Evolutionary conservation across 30 jellyfish, hydroid and myxozoan genomes (phyloP), one percentile per base, ranked within the genome.

Genomic region (Hydractinia symbiolongicarpus): DNA sequence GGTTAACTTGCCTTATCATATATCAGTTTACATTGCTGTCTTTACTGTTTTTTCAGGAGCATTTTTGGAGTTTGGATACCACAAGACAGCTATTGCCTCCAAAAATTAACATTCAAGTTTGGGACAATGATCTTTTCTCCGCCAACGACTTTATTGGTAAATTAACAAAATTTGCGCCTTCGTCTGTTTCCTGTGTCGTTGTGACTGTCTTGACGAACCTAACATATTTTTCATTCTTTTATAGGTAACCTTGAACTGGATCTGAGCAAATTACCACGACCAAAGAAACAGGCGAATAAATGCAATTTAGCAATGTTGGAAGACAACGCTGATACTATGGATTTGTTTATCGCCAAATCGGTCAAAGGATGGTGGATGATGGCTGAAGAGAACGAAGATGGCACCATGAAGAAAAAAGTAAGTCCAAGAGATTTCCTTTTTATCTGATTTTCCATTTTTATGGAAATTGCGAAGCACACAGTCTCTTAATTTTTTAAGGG

Each of bases 351-450:
- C 52, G 89, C 89, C 86, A 90, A 90, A 61, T 56, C 88, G 54
- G 80, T 86, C 73, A 81, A 90, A 21, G 97, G 97, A 7, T 90
- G 97, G 97, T 90, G 97, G 97, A 93, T 91, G n/a, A 84, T 90
- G 78, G 78, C 76, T 62, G 95, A 79, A 51, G 95, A 90, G 55
- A 89, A 85, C 50, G 97, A 92, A 54, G 97, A 90, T 50, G 85
- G 85, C n/a, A 77, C 85, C 2, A 50, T 55, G 13, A 49, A 49
- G 4, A 67, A 74, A 74, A 74, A 74, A 67, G 83, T 74, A 50
- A 20, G 11, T 8, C 14, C n/a, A 11, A 13, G 3, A 11, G 15
- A 13, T 11, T 58, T 58, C 69, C 15, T 58, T 58, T 30, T 30
- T 30, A 30, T 30, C 44, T 30, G 44, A 30, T 30, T 30, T 30